A percentile compares a stretch with the other conserved stretches of the same genome.
These are phyloP conservation scores for Caenorhabditis briggsae DNA, from an alignment of 1,140 invertebrate genomes.

Conservation along the genomic window DNA sequence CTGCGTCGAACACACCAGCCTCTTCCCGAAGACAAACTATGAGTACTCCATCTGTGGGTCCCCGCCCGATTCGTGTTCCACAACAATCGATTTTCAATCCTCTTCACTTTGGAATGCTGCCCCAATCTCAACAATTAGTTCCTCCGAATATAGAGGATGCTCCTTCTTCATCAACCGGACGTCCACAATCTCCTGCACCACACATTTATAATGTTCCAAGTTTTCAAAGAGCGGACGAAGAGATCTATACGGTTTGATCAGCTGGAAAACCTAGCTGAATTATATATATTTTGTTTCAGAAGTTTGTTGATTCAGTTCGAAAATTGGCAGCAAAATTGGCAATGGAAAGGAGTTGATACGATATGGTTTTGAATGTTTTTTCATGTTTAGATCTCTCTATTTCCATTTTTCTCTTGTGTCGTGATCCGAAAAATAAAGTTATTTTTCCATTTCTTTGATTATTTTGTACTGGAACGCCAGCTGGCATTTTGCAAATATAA, in stretches of 20 bases:
- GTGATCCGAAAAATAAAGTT: neutral
- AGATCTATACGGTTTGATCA: neutral
- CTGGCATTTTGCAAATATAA: neutral
- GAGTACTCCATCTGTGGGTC: neutral
- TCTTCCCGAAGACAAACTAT: constrained; percentile 26
- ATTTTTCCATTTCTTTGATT: neutral
- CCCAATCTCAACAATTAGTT: neutral
- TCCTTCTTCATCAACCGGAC: neutral
- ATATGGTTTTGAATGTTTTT: neutral
- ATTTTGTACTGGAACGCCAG: neutral
- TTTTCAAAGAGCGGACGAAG: constrained; percentile 17
- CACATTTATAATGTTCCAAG: constrained; percentile 13
- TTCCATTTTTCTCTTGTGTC: neutral
- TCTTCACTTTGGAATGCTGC: constrained; percentile 9
- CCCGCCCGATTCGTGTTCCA: constrained; percentile 32
- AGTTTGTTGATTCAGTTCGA: constrained; percentile 28
- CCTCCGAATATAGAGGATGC: neutral
- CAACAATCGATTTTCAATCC: constrained; percentile 26
- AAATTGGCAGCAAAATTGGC: constrained; percentile 18
- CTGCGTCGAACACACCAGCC: neutral
- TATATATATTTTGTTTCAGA: neutral
- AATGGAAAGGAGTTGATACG: constrained; percentile 7
- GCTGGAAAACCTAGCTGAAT: neutral
- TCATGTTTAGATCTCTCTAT: neutral
- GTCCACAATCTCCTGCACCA: neutral